phyloP scores from a whole-genome alignment of 2,888 invertebrate genomes.

The Linyphia triangularis region DNA sequence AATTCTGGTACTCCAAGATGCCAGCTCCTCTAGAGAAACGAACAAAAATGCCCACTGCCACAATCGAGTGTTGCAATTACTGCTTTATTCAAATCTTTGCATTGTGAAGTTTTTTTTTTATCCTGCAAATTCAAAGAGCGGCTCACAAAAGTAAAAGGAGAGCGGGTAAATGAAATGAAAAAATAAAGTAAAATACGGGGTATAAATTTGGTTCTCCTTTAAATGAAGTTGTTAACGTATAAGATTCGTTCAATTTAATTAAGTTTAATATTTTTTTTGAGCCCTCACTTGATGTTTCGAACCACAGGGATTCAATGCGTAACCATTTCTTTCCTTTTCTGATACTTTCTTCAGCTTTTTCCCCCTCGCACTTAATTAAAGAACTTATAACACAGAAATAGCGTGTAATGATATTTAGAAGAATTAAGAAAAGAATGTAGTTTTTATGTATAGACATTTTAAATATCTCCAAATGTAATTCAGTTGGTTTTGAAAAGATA shows the following conservation, averaged over 20 bases:
- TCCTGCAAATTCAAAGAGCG: not conserved
- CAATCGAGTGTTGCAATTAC: slow-evolving; percentile 22
- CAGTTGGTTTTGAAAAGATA: not conserved
- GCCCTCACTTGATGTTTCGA: not conserved
- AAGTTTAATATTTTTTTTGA: not conserved
- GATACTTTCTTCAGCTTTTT: not conserved
- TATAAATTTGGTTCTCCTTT: not conserved
- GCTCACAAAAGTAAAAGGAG: not conserved
- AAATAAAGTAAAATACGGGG: not conserved
- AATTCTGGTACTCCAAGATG: not conserved
- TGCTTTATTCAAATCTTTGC: slow-evolving; percentile 1
- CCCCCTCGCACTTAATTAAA: slow-evolving; percentile 3
- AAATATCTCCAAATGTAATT: not conserved
- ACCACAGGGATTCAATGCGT: slow-evolving; percentile 6
- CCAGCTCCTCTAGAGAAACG: not conserved
- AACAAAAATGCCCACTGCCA: not conserved
- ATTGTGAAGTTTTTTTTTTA: not conserved
- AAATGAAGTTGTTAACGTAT: slow-evolving; percentile 12
- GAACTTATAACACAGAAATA: not conserved
- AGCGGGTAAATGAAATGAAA: not conserved
- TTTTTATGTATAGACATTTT: slow-evolving; percentile 1
- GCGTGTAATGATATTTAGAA: not conserved
- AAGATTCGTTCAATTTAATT: not conserved
- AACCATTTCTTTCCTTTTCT: not conserved
- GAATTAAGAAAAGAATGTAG: not conserved